phyloP scores from a whole-genome alignment of 2,888 invertebrate genomes.

The Heliconius charithonia region DNA sequence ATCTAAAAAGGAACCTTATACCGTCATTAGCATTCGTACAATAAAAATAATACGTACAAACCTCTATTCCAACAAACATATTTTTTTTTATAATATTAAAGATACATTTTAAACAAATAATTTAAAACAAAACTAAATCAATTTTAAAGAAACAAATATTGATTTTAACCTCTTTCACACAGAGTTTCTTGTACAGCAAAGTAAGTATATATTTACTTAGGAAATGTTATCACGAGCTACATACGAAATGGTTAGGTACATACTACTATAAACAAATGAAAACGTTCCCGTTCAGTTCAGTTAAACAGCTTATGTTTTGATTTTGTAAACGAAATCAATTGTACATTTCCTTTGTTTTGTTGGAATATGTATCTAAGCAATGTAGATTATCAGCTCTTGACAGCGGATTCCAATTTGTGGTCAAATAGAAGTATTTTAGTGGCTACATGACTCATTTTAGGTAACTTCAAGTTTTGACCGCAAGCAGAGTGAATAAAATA shows the following conservation, averaged over 20 bases:
- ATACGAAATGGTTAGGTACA: neutral
- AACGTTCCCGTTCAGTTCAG: neutral
- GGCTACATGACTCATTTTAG: neutral
- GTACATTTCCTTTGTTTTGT: neutral
- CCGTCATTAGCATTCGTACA: too few species aligned
- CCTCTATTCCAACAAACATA: too few species aligned
- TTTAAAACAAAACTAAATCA: too few species aligned
- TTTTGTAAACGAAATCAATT: conserved; percentile 5
- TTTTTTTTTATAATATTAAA: too few species aligned
- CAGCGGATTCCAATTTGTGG: neutral
- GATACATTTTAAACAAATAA: too few species aligned
- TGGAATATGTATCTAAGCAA: neutral
- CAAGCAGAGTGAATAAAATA: too few species aligned
- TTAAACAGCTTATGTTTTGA: conserved; percentile 7
- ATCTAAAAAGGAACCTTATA: too few species aligned
- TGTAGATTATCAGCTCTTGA: neutral
- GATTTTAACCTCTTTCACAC: neutral
- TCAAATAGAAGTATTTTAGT: neutral
- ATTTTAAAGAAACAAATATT: neutral
- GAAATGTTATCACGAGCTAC: conserved; percentile 10
- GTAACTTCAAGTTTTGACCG: too few species aligned
- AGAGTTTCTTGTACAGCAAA: neutral
- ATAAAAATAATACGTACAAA: too few species aligned
- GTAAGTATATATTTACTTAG: conserved; percentile 5
- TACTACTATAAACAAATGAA: conserved; percentile 10